These are phyloP conservation scores for Hedya salicella DNA, from an alignment of 2,888 invertebrate species.

Conservation along the genomic window DNA sequence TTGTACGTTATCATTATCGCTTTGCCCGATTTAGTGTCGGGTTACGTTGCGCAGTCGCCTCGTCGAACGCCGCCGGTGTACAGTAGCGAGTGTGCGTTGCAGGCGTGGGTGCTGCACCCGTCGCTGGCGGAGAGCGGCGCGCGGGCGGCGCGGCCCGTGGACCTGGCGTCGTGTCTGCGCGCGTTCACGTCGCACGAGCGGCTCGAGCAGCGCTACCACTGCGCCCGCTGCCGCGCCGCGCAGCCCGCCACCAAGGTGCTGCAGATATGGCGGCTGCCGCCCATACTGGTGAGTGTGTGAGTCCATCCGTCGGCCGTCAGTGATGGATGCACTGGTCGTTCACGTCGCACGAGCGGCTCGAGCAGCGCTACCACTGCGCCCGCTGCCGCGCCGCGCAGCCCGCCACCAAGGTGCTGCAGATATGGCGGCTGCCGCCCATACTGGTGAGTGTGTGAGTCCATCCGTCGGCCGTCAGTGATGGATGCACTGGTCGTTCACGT, in stretches of 20 bases:
- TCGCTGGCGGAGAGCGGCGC: conserved; percentile 89
- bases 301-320: conserved; percentile 88
- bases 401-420: conserved; percentile 95
- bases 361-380: conserved; percentile 94
- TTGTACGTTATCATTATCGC: too few species aligned
- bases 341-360: conserved; percentile 93
- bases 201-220: conserved; percentile 94
- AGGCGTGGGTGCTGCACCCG: conserved; percentile 91
- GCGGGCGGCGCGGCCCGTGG: conserved; percentile 92
- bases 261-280: conserved; percentile 93
- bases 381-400: conserved; percentile 93
- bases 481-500: conserved; percentile 93
- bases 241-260: conserved; percentile 95
- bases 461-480: conserved; percentile 89
- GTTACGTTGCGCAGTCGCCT: too few species aligned
- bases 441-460: conserved; percentile 54
- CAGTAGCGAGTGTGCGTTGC: too few species aligned
- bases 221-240: conserved; percentile 92
- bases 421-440: conserved; percentile 92
- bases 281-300: conserved; percentile 73
- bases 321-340: too few species aligned
- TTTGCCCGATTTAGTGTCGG: too few species aligned
- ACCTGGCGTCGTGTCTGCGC: conserved; percentile 92
- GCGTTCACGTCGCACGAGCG: conserved; percentile 95
- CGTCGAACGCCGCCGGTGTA: too few species aligned